Conservation (phyloP, 2,888 invertebrate genomes). For the Idaea biselata region DNA sequence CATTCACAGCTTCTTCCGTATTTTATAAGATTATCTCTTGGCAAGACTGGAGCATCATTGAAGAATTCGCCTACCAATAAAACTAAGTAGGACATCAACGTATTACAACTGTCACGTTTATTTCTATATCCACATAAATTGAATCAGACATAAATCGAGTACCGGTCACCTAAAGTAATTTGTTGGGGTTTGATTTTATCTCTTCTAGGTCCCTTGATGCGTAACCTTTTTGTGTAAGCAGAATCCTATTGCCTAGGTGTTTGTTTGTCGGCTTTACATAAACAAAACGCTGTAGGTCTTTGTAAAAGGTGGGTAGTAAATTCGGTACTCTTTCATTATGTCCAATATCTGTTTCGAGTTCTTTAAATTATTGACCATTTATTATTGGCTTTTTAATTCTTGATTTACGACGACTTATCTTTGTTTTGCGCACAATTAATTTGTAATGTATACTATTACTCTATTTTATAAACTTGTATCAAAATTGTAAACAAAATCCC, state of each 20-base stretch:
- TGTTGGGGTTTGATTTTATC: slow-evolving; percentile 12
- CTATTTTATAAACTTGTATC: too few species aligned
- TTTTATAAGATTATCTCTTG: neutral
- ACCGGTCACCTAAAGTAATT: slow-evolving; percentile 9
- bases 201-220: slow-evolving; percentile 5
- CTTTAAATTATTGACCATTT: neutral
- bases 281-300: neutral
- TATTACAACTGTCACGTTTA: neutral
- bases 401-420: neutral
- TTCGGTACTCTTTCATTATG: neutral
- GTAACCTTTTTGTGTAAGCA: slow-evolving; percentile 2
- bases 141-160: slow-evolving; percentile 6
- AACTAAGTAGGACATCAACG: neutral
- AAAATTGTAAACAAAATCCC: too few species aligned
- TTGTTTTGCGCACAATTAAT: neutral
- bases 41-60: neutral
- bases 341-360: neutral
- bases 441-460: too few species aligned
- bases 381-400: neutral
- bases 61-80: neutral
- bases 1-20: neutral
- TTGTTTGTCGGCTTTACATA: neutral
- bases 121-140: neutral
- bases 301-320: slow-evolving; percentile 1
- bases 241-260: neutral